Evolutionary conservation across 1,140 invertebrate species (phyloP).

Genomic region (Hylaeus anthracinus): DNA sequence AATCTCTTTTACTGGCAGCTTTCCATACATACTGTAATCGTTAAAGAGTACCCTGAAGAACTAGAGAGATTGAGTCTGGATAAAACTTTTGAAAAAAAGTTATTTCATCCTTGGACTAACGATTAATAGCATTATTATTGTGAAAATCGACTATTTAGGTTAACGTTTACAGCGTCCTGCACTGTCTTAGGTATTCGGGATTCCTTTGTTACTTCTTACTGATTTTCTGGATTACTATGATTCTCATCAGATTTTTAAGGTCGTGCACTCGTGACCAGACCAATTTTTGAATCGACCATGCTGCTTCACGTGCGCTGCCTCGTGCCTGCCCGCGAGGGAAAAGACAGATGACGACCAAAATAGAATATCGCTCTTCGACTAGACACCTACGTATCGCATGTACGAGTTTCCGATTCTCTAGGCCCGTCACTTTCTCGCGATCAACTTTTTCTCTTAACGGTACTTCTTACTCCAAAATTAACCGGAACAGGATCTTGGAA

Average conservation of each 20-base stretch:
- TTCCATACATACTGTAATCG: no score
- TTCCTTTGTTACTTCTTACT: not conserved
- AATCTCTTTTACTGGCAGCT: no score
- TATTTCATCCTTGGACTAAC: no score
- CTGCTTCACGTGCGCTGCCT: constrained; percentile 42
- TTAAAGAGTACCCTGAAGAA: no score
- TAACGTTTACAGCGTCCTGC: no score
- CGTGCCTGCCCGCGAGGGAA: constrained; percentile 50
- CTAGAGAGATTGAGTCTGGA: no score
- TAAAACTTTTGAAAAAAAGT: no score
- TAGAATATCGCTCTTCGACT: constrained; percentile 58
- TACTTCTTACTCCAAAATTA: not conserved
- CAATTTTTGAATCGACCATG: constrained; percentile 43
- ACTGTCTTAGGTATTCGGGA: not conserved
- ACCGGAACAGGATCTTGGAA: no score
- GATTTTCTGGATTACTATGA: not conserved
- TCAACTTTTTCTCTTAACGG: not conserved
- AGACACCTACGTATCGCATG: constrained; percentile 50
- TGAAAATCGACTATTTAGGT: not conserved
- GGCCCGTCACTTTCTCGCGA: constrained; percentile 2
- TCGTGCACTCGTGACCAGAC: constrained; percentile 24
- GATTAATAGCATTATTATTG: no score
- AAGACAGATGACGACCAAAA: constrained; percentile 58
- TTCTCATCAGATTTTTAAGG: constrained; percentile 3
- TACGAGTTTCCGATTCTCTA: constrained; percentile 47